A percentile compares a stretch with the other conserved stretches of the same genome.
Conservation (phyloP, 2,888 invertebrate species). For the Nomada ruficornis region DNA sequence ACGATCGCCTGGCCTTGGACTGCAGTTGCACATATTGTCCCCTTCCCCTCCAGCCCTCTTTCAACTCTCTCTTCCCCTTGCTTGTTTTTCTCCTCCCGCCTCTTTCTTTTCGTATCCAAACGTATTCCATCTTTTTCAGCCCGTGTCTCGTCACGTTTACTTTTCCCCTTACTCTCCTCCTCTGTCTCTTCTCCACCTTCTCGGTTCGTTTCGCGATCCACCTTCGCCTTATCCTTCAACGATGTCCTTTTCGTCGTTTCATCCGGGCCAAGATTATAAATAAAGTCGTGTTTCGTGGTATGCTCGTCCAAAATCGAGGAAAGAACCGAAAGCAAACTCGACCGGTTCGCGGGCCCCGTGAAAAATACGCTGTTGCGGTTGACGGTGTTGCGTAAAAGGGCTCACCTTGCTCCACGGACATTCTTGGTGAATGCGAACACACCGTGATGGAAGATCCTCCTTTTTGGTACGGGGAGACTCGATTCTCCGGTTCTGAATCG, state of each 20-base stretch:
- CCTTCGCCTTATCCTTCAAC: slow-evolving; percentile 18
- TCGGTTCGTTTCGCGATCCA: background rate
- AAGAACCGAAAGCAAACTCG: slow-evolving; percentile 11
- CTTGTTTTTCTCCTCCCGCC: background rate
- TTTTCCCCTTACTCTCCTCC: background rate
- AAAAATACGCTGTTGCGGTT: slow-evolving; percentile 30
- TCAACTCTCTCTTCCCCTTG: slow-evolving; percentile 33
- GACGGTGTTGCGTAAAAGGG: slow-evolving; percentile 37
- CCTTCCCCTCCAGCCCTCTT: slow-evolving; percentile 63
- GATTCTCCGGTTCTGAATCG: background rate
- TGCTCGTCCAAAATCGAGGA: slow-evolving; percentile 32
- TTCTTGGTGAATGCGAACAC: slow-evolving; percentile 5
- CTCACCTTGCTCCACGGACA: slow-evolving; percentile 24
- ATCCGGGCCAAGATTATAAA: slow-evolving; percentile 25
- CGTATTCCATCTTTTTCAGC: slow-evolving; percentile 1
- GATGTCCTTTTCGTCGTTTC: slow-evolving; percentile 27
- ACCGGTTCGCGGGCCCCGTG: slow-evolving; percentile 7
- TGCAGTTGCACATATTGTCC: slow-evolving; percentile 79
- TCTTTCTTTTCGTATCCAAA: background rate
- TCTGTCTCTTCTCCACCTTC: background rate
- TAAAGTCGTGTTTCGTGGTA: slow-evolving; percentile 14
- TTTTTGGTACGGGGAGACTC: background rate
- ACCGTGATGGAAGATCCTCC: background rate
- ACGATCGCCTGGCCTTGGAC: slow-evolving; percentile 81
- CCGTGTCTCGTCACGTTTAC: background rate